Conservation (phyloP, 2,888 invertebrate genomes). For the Conomelus anceps region DNA sequence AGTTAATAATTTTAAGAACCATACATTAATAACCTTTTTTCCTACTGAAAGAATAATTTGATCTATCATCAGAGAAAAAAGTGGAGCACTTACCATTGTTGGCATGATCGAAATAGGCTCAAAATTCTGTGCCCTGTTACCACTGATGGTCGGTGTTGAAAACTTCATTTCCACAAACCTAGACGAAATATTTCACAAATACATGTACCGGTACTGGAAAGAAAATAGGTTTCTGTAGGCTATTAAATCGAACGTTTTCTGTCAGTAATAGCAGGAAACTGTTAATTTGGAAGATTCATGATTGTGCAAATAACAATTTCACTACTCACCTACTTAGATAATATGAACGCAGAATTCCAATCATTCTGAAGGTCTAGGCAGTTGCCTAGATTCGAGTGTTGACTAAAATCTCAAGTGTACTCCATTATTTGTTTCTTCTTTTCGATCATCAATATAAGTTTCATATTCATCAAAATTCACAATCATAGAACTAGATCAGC, state of each 20-base stretch:
- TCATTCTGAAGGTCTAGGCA: not conserved
- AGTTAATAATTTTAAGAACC: too few relatives aligned
- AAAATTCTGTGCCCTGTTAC: not conserved
- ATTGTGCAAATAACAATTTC: not conserved
- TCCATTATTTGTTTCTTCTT: not conserved
- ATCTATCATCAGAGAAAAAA: not conserved
- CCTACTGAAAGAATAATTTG: too few relatives aligned
- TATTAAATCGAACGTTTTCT: too few relatives aligned
- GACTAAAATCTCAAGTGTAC: not conserved
- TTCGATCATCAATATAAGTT: too few relatives aligned
- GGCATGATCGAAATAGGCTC: not conserved
- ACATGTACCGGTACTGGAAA: too few relatives aligned
- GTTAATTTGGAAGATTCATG: not conserved
- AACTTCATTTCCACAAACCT: too few relatives aligned
- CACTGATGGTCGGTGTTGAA: not conserved
- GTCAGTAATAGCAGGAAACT: not conserved
- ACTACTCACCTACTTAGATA: not conserved
- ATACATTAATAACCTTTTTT: too few relatives aligned
- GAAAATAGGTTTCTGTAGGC: too few relatives aligned
- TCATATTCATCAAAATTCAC: too few relatives aligned
- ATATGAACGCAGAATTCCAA: not conserved
- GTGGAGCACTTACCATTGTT: not conserved
- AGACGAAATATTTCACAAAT: too few relatives aligned
- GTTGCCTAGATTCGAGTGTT: not conserved
- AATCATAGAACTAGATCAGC: too few relatives aligned